Conservation (phyloP, 2,113 vertebrate species). For the Acanthochromis polyacanthus region DNA sequence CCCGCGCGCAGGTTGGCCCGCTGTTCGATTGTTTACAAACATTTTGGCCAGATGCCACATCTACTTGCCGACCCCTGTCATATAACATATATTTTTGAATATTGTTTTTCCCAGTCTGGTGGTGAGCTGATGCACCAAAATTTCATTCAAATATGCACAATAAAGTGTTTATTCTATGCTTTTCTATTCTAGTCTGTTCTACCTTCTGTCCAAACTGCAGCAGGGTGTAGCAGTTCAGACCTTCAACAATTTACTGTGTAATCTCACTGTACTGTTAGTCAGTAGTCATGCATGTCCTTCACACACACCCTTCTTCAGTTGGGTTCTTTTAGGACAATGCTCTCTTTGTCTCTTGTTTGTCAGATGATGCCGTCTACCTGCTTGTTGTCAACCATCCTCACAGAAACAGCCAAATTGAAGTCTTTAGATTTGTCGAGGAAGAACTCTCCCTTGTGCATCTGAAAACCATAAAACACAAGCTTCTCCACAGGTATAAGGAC, state of each 20-base stretch:
- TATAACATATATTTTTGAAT: too few species aligned
- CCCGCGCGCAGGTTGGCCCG: too few species aligned
- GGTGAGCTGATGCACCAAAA: too few species aligned
- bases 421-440: conserved; percentile 90
- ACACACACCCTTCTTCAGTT: too few species aligned
- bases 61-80: too few species aligned
- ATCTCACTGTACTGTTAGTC: too few species aligned
- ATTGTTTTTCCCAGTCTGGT: too few species aligned
- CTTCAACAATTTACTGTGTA: background rate
- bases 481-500: conserved; percentile 87
- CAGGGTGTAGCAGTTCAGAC: background rate
- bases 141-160: too few species aligned
- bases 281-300: background rate
- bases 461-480: conserved; percentile 90
- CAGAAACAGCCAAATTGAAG: conserved; percentile 87
- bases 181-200: too few species aligned
- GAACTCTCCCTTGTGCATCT: conserved; percentile 87
- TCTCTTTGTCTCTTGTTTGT: conserved; percentile 3
- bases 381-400: conserved; percentile 94
- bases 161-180: too few species aligned
- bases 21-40: too few species aligned
- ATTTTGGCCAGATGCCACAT: too few species aligned
- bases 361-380: conserved; percentile 89
- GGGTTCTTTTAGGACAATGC: background rate
- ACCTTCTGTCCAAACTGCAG: background rate